phyloP scores from a whole-genome alignment of 1,140 invertebrate genomes.

The Pollicipes pollicipes region DNA sequence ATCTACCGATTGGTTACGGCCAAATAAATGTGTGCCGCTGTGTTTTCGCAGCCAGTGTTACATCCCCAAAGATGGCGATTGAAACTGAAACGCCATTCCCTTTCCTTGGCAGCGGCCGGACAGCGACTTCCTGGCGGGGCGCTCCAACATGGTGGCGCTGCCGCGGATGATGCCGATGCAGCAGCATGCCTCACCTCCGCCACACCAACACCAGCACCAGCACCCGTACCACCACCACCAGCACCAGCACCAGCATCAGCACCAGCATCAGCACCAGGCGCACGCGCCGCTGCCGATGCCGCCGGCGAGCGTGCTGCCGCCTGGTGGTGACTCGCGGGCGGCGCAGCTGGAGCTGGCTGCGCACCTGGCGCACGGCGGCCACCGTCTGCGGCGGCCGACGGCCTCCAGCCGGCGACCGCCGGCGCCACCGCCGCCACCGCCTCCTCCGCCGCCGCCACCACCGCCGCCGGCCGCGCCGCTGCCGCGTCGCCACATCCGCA shows the following conservation, averaged over 20 bases:
- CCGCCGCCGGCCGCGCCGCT: slow-evolving; percentile 26
- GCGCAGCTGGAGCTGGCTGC: slow-evolving; percentile 26
- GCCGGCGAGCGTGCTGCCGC: slow-evolving; percentile 5
- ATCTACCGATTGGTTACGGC: no score
- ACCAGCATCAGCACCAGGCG: slow-evolving; percentile 33
- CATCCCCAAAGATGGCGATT: no score
- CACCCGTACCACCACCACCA: slow-evolving; percentile 1
- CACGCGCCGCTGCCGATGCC: slow-evolving; percentile 24
- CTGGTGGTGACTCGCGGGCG: slow-evolving; percentile 18
- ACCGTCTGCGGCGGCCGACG: slow-evolving; percentile 6
- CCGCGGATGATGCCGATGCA: not conserved
- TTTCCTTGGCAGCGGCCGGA: not conserved
- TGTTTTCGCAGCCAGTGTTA: no score
- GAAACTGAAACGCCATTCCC: not conserved
- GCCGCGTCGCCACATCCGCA: slow-evolving; percentile 24
- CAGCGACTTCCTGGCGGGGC: not conserved
- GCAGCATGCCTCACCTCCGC: not conserved
- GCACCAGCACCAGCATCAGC: slow-evolving; percentile 20
- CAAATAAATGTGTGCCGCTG: no score
- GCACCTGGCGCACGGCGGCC: slow-evolving; percentile 19
- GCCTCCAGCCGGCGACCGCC: slow-evolving; percentile 24
- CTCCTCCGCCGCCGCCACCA: slow-evolving; percentile 23
- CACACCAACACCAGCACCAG: not conserved
- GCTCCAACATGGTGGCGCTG: not conserved
- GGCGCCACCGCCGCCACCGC: slow-evolving; percentile 8